phyloP scores from a whole-genome alignment of 2,888 invertebrate genomes.

The Drosophila mayaguana region DNA sequence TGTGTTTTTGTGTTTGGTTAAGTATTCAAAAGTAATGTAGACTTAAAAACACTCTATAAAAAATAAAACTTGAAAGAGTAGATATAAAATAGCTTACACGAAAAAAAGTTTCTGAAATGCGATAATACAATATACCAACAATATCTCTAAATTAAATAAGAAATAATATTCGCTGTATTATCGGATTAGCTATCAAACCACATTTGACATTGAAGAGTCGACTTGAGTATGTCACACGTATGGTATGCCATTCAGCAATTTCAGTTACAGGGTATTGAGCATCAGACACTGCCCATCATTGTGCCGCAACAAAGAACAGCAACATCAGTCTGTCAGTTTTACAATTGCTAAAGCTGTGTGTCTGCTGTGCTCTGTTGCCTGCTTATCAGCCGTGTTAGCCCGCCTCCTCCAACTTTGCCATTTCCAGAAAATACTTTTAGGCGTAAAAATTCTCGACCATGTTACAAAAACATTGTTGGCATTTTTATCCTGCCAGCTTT shows the following conservation, averaged over 20 bases:
- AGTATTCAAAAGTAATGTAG: too few species aligned
- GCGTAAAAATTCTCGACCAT: constrained; percentile 46
- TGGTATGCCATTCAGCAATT: neutral
- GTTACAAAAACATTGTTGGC: constrained; percentile 44
- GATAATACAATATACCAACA: too few species aligned
- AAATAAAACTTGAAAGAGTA: neutral
- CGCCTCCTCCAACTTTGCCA: neutral
- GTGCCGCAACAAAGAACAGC: constrained; percentile 32
- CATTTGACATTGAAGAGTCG: too few species aligned
- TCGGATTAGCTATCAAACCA: too few species aligned
- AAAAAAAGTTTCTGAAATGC: too few species aligned
- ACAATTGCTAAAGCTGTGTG: constrained; percentile 37
- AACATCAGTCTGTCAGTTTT: constrained; percentile 51
- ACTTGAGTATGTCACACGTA: neutral
- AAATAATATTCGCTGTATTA: too few species aligned
- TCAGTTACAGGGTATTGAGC: constrained; percentile 23
- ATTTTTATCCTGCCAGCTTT: constrained; percentile 27
- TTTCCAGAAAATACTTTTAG: constrained; percentile 53
- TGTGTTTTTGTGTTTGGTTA: neutral
- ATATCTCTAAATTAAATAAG: too few species aligned
- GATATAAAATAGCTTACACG: too few species aligned
- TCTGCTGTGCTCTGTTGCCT: constrained; percentile 21
- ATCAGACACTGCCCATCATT: constrained; percentile 38
- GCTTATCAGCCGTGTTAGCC: constrained; percentile 52
- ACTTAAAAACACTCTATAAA: neutral